phyloP scores from a whole-genome alignment of 2,888 invertebrate genomes.

The Drosophila emarginata region DNA sequence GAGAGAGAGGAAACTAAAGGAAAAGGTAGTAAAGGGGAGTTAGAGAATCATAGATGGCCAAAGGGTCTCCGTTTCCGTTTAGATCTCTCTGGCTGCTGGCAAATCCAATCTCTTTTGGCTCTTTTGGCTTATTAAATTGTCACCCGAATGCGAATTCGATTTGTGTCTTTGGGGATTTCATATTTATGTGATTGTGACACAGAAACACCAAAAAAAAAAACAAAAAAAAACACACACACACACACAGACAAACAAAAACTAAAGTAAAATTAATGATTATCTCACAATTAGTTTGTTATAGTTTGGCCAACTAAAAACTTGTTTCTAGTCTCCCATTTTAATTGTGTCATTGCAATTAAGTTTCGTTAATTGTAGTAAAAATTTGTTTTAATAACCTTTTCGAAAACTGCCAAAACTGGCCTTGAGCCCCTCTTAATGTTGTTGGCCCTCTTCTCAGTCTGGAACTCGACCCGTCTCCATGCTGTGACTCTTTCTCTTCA shows the following conservation, averaged over 20 bases:
- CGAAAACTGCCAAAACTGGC: slow-evolving; percentile 52
- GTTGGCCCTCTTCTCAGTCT: slow-evolving; percentile 17
- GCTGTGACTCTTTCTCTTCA: slow-evolving; percentile 27
- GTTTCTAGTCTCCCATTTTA: slow-evolving; percentile 38
- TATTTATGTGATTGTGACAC: slow-evolving; percentile 42
- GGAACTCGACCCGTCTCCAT: slow-evolving; percentile 50
- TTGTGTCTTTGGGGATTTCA: slow-evolving; percentile 10
- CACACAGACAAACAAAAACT: too few relatives aligned
- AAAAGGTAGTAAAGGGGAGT: neutral
- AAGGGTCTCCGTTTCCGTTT: slow-evolving; percentile 39
- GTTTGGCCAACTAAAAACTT: slow-evolving; percentile 15
- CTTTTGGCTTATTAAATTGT: slow-evolving; percentile 67
- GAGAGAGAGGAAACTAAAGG: neutral
- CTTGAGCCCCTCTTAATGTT: slow-evolving; percentile 63
- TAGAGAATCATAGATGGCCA: slow-evolving; percentile 42
- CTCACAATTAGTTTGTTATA: slow-evolving; percentile 5
- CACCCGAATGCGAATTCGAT: slow-evolving; percentile 35
- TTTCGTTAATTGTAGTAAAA: slow-evolving; percentile 54
- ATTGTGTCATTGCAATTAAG: slow-evolving; percentile 62
- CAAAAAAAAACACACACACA: neutral
- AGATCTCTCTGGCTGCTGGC: neutral
- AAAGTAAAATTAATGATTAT: slow-evolving; percentile 9
- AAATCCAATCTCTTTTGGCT: slow-evolving; percentile 30
- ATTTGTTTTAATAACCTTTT: slow-evolving; percentile 62
- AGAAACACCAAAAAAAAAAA: slow-evolving; percentile 41